Conservation (phyloP, 35 echinoderm and acorn worm genomes). For the Diadema setosum region DNA sequence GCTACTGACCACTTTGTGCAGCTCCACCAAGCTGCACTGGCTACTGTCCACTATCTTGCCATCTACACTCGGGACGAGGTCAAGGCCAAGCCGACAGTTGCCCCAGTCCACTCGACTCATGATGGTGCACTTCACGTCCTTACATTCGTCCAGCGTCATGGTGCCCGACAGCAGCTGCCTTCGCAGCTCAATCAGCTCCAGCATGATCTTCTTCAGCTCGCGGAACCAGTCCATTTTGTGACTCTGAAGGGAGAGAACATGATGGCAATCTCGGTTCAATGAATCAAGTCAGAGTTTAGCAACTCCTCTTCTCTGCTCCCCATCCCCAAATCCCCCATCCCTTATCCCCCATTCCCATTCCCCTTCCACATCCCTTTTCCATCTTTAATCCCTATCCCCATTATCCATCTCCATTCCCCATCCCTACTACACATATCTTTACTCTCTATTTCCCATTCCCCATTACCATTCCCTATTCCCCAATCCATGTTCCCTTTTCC, state of each 20-base stretch:
- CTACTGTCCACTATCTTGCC: slow-evolving; percentile 35
- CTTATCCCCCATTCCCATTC: no score
- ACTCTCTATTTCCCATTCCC: no score
- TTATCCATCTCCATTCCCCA: no score
- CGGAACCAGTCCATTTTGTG: slow-evolving; percentile 11
- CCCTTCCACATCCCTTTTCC: no score
- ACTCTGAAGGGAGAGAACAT: neutral
- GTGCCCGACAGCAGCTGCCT: slow-evolving; percentile 46
- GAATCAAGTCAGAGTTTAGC: no score
- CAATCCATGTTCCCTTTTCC: no score
- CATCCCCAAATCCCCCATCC: no score
- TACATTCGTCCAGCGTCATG: slow-evolving; percentile 30
- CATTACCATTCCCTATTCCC: no score
- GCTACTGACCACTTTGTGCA: slow-evolving; percentile 70
- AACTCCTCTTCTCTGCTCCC: no score
- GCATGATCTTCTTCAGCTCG: slow-evolving; percentile 47
- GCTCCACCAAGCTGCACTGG: slow-evolving; percentile 32
- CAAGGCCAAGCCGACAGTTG: slow-evolving; percentile 37
- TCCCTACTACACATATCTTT: no score
- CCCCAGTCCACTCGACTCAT: slow-evolving; percentile 54
- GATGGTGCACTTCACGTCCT: slow-evolving; percentile 35
- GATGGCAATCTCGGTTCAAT: no score
- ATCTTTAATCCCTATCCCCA: no score
- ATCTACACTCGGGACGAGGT: slow-evolving; percentile 63
- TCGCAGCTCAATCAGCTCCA: slow-evolving; percentile 55